Conservation (phyloP, 64 coral and sea anemone genomes). For the Pocillopora verrucosa region DNA sequence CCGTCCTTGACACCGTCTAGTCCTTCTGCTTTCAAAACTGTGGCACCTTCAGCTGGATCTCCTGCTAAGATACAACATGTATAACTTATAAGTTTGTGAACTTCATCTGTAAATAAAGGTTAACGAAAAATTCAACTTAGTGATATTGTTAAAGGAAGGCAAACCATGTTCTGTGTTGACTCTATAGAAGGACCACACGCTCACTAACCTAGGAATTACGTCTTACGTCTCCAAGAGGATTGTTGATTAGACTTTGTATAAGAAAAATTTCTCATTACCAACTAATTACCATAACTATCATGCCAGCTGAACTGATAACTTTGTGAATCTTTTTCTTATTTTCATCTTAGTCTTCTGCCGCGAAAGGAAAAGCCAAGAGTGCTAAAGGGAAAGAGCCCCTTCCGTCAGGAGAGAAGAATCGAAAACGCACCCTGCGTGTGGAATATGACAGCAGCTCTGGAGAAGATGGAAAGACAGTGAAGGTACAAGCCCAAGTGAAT, state of each 20-base stretch:
- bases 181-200: too few species aligned
- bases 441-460: conserved; percentile 23
- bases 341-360: neutral
- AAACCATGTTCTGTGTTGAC: too few species aligned
- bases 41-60: conserved; percentile 6
- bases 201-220: too few species aligned
- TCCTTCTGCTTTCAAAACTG: conserved; percentile 62
- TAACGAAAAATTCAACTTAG: neutral
- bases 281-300: too few species aligned
- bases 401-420: neutral
- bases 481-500: conserved; percentile 4
- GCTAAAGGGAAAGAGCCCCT: conserved; percentile 6
- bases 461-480: neutral
- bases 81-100: neutral
- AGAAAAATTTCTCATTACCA: too few species aligned
- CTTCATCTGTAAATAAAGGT: neutral
- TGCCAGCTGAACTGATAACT: too few species aligned
- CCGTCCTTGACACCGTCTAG: conserved; percentile 48
- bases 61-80: conserved; percentile 25
- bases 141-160: neutral
- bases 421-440: neutral
- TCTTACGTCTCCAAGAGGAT: too few species aligned
- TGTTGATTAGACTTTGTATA: too few species aligned
- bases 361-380: neutral
- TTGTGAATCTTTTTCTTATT: neutral